Percentiles rank a stretch among this genome's conserved stretches.
Evolutionary conservation across 2,888 invertebrate genomes (phyloP).

Genomic region (Resseliella maxima): DNA sequence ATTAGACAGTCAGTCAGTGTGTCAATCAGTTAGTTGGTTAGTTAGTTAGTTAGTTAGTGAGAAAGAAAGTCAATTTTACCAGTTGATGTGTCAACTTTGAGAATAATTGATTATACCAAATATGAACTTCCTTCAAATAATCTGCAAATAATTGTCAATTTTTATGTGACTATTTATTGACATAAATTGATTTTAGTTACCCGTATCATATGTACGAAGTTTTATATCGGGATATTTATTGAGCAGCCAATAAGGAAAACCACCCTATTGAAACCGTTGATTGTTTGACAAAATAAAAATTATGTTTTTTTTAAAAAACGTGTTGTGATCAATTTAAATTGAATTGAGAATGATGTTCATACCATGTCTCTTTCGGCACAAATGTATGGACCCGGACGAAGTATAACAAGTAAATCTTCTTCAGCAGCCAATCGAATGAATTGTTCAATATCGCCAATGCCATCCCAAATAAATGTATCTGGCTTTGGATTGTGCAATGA

Average conservation of each 20-base stretch:
- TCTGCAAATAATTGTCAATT: constrained; percentile 65
- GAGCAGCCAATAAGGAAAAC: constrained; percentile 82
- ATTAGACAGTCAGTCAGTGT: too few relatives aligned
- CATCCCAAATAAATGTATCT: constrained; percentile 73
- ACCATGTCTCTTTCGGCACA: constrained; percentile 85
- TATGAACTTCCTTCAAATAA: constrained; percentile 70
- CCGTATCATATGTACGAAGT: constrained; percentile 74
- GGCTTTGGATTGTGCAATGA: constrained; percentile 85
- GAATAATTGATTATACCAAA: constrained; percentile 71
- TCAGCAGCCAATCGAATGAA: constrained; percentile 81
- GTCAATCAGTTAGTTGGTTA: too few relatives aligned
- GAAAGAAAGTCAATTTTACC: not conserved
- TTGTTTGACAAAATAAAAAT: too few relatives aligned
- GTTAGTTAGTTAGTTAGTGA: too few relatives aligned
- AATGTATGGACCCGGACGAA: constrained; percentile 91
- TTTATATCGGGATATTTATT: constrained; percentile 74
- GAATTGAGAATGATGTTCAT: not conserved
- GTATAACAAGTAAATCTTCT: constrained; percentile 81
- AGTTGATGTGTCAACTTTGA: constrained; percentile 67
- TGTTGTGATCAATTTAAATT: not conserved
- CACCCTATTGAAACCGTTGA: constrained; percentile 72
- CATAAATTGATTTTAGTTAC: constrained; percentile 65
- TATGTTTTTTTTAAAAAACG: not conserved
- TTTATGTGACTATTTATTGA: not conserved
- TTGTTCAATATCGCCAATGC: constrained; percentile 76